Evolutionary conservation across 2,888 invertebrate genomes (phyloP).

Genomic region (Ophioninae sp.): DNA sequence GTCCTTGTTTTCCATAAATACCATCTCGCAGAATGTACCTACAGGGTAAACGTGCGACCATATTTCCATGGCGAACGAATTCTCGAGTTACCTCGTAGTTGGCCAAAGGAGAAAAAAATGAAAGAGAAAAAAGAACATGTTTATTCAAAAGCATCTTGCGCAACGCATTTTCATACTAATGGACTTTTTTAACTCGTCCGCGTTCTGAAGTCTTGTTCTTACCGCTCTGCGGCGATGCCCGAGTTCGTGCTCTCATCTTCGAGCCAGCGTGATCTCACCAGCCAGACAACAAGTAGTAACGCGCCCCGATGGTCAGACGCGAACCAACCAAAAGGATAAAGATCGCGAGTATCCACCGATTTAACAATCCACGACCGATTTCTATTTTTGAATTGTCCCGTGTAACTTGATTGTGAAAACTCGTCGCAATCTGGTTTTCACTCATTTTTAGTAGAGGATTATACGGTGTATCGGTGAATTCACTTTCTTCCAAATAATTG

Average conservation of each 20-base stretch:
- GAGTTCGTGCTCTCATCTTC: conserved; percentile 34
- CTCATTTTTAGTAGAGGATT: too few species aligned
- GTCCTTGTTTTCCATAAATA: background rate
- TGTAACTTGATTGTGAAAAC: too few species aligned
- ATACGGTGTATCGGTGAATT: too few species aligned
- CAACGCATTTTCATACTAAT: conserved; percentile 79
- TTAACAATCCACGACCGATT: background rate
- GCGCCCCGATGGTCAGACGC: conserved; percentile 24
- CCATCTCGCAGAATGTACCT: background rate
- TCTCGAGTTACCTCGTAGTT: conserved; percentile 21
- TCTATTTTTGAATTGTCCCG: too few species aligned
- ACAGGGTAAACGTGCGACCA: background rate
- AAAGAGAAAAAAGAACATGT: conserved; percentile 66
- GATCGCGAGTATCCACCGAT: background rate
- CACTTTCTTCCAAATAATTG: too few species aligned
- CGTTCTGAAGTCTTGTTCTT: conserved; percentile 17
- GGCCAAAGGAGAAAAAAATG: conserved; percentile 44
- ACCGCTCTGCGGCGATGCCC: conserved; percentile 1
- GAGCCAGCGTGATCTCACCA: conserved; percentile 9
- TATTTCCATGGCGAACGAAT: background rate
- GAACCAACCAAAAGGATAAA: background rate
- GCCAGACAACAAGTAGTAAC: conserved; percentile 22
- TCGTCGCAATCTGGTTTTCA: too few species aligned
- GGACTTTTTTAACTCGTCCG: conserved; percentile 73
- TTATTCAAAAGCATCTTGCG: conserved; percentile 74